Evolutionary conservation across 2,888 invertebrate genomes (phyloP).

Genomic region (Pammene fasciana): DNA sequence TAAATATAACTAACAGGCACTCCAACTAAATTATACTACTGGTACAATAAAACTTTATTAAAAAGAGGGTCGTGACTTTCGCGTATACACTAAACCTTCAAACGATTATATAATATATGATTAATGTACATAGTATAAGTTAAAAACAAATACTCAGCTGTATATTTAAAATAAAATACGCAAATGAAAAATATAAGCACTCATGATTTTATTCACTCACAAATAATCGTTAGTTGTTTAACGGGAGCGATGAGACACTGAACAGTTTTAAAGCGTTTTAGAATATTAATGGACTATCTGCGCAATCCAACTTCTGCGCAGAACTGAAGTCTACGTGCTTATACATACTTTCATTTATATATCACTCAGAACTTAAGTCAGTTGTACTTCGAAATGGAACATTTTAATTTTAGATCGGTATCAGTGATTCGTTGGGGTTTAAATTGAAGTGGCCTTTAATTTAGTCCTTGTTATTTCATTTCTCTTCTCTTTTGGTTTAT

Average conservation of each 20-base stretch:
- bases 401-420: slow-evolving; percentile 19
- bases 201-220: too few relatives aligned
- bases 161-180: too few relatives aligned
- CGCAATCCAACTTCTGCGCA: background rate
- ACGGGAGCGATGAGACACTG: background rate
- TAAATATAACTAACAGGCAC: too few relatives aligned
- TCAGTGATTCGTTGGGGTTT: slow-evolving; percentile 15
- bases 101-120: too few relatives aligned
- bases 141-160: too few relatives aligned
- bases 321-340: slow-evolving; percentile 1
- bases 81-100: too few relatives aligned
- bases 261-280: background rate
- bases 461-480: background rate
- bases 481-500: background rate
- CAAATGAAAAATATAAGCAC: too few relatives aligned
- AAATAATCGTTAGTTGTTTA: background rate
- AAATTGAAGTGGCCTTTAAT: slow-evolving; percentile 9
- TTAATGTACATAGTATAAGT: too few relatives aligned
- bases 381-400: slow-evolving; percentile 14
- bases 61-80: too few relatives aligned
- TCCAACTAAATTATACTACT: too few relatives aligned
- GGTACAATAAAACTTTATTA: too few relatives aligned
- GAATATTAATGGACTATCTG: background rate
- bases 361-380: slow-evolving; percentile 1
- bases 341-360: background rate